Evolutionary conservation across 2,888 invertebrate species (phyloP), one percentile per base, ranked within the genome.

Genomic region (Abscondita cerata): DNA sequence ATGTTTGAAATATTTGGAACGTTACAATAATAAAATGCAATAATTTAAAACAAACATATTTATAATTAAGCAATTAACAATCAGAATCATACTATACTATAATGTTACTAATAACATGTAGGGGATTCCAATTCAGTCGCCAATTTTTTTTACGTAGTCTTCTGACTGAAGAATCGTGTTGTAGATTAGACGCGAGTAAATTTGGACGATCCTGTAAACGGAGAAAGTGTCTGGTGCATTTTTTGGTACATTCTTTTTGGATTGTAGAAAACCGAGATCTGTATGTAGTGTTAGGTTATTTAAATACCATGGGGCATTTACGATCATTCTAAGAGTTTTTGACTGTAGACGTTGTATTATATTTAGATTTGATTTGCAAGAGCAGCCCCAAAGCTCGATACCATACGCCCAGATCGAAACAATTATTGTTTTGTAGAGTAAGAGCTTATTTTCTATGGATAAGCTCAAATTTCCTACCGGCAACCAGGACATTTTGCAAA

Each of bases 361-460:
- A 25, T 47, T 47, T 6, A 33, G 13, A 50, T 50, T 50, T 11
- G 6, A 50, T 1, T 5, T 31, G 31, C 31, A 31, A 9, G 31
- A 50, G 33, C 50, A 50, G 13, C 31, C 50, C 50, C 13, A 31
- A 11, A 50, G 50, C n/a, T n/a, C n/a, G n/a, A n/a, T n/a, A n/a
- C n/a, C n/a, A n/a, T n/a, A n/a, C n/a, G n/a, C n/a, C n/a, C n/a
- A n/a, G n/a, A n/a, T n/a, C n/a, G n/a, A n/a, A n/a, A n/a, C n/a
- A n/a, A n/a, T n/a, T n/a, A n/a, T n/a, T n/a, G n/a, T n/a, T n/a
- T n/a, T n/a, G n/a, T n/a, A n/a, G n/a, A n/a, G n/a, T n/a, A n/a
- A n/a, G n/a, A n/a, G n/a, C n/a, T n/a, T n/a, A n/a, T n/a, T n/a
- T n/a, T n/a, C n/a, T n/a, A n/a, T n/a, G 8, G 50, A 50, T 25